Evolutionary conservation across 2,797 vertebrate species (phyloP), one percentile per base, ranked within the genome.

Genomic region (Malacoraja senta): DNA sequence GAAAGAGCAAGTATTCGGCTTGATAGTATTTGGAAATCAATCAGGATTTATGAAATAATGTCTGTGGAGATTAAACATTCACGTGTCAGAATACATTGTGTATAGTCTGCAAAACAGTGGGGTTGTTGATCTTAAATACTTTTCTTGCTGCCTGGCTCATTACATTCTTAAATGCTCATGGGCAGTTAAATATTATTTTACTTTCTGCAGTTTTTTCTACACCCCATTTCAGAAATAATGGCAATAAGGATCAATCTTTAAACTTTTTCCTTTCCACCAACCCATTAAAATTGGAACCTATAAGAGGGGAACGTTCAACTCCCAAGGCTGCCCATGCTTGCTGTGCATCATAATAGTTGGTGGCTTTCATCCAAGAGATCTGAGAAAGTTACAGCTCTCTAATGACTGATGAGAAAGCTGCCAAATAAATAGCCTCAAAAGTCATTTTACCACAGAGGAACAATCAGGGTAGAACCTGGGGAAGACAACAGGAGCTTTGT

Each of bases 341-440:
- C n/a, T 74, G 21, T n/a, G 71, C 15, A 29, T 76, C 38, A 29
- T 24, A 58, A 58, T 74, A 44, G 38, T 76, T 76, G 38, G 26
- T 86, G 83, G 83, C 83, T 29, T 24, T 76, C 26, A 76, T 44
- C 81, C 81, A 84, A 84, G 21, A 61, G 44, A 53, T 84, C 44
- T 15, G 90, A 91, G 90, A 91, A 91, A 44, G 35, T 8, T 91
- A 3, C 21, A 58, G 38, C 38, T 58, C 96, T 97, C 95, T 97
- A 95, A 97, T 97, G 97, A 95, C 96, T 95, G 95, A 96, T 95
- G 0, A 71, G 96, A 92, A 95, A 94, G 94, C 95, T 96, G 96
- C 96, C 96, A 97, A 96, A 96, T 95, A 96, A 95, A 95, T 95
- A 95, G 96, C 96, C 96, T 96, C 96, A 96, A 95, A 97, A 96